phyloP scores from a whole-genome alignment of 2,797 vertebrate genomes.

The Rhinophrynus dorsalis region DNA sequence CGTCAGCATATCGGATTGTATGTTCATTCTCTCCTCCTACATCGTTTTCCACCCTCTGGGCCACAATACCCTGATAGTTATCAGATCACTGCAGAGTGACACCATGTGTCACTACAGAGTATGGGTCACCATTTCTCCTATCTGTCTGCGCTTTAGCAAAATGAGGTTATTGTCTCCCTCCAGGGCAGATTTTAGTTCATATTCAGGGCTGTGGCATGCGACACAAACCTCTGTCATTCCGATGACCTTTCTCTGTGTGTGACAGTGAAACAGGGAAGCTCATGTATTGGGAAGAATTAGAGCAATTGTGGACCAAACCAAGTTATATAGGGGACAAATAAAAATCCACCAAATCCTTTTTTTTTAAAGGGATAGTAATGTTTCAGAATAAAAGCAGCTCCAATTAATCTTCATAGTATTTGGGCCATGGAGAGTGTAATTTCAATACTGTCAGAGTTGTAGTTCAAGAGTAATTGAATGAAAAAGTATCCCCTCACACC shows the following conservation, averaged over 20 bases:
- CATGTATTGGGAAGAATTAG: no score
- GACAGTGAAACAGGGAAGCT: constrained; percentile 24
- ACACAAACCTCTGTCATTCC: constrained; percentile 26
- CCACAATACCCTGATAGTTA: constrained; percentile 15
- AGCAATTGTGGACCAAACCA: no score
- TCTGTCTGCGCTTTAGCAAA: constrained; percentile 25
- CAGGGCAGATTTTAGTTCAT: constrained; percentile 24
- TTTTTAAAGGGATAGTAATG: no score
- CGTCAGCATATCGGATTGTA: background rate
- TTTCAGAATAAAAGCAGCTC: no score
- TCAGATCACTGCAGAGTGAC: constrained; percentile 20
- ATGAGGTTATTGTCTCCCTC: constrained; percentile 27
- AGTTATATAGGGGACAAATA: no score
- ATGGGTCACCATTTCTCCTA: constrained; percentile 25
- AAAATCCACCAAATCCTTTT: no score
- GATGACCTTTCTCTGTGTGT: constrained; percentile 31
- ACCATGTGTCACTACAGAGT: background rate
- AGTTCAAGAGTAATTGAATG: no score
- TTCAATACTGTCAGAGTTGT: no score
- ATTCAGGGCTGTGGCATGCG: constrained; percentile 26
- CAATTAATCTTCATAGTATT: no score
- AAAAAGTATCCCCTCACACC: no score
- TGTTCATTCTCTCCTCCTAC: constrained; percentile 10
- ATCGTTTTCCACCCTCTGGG: background rate
- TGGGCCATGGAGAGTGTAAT: no score